Evolutionary conservation across 2,797 vertebrate species (phyloP).

Genomic region (Meda fulgida): DNA sequence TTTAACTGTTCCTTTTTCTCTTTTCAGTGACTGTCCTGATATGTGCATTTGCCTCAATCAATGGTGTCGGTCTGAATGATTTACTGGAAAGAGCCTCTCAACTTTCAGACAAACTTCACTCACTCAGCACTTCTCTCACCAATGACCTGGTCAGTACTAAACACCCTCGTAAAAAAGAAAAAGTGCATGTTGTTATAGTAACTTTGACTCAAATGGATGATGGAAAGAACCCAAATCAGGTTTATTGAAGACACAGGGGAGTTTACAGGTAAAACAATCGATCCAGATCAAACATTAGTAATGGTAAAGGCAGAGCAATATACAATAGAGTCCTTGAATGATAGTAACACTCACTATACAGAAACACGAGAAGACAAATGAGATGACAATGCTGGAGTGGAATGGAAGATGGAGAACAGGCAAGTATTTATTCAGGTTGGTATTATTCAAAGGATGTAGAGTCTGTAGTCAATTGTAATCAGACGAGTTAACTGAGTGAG

Average conservation of each 20-base stretch:
- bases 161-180: background rate
- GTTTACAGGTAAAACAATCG: background rate
- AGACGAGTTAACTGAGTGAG: background rate
- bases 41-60: constrained; percentile 60
- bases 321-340: background rate
- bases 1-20: background rate
- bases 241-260: background rate
- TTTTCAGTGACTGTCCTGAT: constrained; percentile 56
- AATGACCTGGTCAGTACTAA: constrained; percentile 74
- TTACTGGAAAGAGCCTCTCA: constrained; percentile 78
- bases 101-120: constrained; percentile 78
- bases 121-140: constrained; percentile 75
- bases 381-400: background rate
- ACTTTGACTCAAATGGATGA: background rate
- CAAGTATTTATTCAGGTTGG: background rate
- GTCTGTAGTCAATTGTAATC: background rate
- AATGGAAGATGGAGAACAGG: background rate
- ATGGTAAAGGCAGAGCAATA: background rate
- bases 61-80: constrained; percentile 71
- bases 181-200: constrained; percentile 14
- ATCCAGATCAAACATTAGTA: background rate
- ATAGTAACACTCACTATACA: background rate
- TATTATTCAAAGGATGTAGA: background rate
- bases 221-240: background rate
- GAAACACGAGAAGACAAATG: background rate